Base-by-base conservation (phyloP, 2,888 invertebrate species). In the Drosophila colorata region DNA sequence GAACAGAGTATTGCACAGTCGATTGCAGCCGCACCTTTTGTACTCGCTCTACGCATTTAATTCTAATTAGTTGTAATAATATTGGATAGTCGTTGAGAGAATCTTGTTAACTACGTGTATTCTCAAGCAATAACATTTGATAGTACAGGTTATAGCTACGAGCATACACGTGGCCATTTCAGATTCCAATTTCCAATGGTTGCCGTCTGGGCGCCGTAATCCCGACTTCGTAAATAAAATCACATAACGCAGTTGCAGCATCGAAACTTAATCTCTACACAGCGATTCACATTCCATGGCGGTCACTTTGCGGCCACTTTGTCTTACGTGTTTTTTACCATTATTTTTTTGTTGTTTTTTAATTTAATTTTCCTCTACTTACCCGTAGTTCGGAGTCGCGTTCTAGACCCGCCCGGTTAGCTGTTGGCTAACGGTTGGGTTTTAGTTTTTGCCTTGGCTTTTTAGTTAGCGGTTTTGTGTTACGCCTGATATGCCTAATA, bases 91-190 rank as follows among this genome's bases (percentile, higher is more conserved):
- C 66, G 92, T 85, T 89, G 92, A 77, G 65, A 69, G 88, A 90
- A 94, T 94, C 96, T 95, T 95, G 95, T 96, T 95, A 97, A 96
- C 97, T 97, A 98, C 98, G 98, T 98, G 98, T 98, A 98, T 98
- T 98, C 98, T 98, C 97, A 98, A 98, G 98, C 98, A 98, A 98
- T 98, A 98, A 98, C 98, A 97, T 95, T 96, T 95, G 95, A 93
- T 93, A 95, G 94, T 95, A 95, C 96, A 97, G 97, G 97, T 97
- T 97, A 97, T 97, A 97, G 97, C 96, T 97, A 97, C 96, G 97
- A 98, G 97, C 97, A 98, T 98, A 98, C 98, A 95, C 97, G 97
- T 97, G 96, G 96, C 96, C 97, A 96, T 95, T 95, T 96, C 95
- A 95, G 95, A 95, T 93, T 88, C 63, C 38, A 41, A 9, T 51